Evolutionary conservation across 2,888 invertebrate genomes (phyloP).

Genomic region (Glaucopsyche alexis): DNA sequence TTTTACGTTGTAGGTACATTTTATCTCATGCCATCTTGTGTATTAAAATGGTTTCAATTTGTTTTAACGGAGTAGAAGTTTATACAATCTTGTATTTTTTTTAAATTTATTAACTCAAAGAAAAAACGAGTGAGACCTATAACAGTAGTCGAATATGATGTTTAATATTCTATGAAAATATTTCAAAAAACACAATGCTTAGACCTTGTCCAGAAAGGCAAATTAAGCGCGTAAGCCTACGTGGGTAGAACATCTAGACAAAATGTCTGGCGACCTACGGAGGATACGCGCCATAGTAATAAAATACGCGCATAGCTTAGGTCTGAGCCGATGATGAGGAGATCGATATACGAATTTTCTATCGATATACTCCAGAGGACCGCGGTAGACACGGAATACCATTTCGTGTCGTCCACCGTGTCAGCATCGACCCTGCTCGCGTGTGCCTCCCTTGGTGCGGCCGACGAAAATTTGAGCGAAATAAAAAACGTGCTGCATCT

Average conservation of each 20-base stretch:
- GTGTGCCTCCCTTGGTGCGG: conserved; percentile 56
- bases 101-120: no score
- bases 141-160: no score
- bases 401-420: conserved; percentile 60
- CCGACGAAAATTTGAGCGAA: conserved; percentile 52
- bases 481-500: conserved; percentile 51
- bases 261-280: no score
- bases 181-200: no score
- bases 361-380: conserved; percentile 43
- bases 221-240: neutral
- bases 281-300: no score
- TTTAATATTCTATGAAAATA: no score
- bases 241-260: no score
- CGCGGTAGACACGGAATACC: conserved; percentile 58
- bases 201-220: neutral
- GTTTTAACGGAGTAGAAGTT: no score
- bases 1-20: conserved; percentile 3
- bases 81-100: no score
- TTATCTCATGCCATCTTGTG: neutral
- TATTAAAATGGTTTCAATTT: no score
- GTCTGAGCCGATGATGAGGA: conserved; percentile 37
- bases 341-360: conserved; percentile 47
- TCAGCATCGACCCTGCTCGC: conserved; percentile 64
- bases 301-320: no score
- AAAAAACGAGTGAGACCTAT: no score